A percentile compares a stretch with the other conserved stretches of the same genome.
Conservation (phyloP, 53 echinoderm and acorn worm species). For the Echinometra lucunter region DNA sequence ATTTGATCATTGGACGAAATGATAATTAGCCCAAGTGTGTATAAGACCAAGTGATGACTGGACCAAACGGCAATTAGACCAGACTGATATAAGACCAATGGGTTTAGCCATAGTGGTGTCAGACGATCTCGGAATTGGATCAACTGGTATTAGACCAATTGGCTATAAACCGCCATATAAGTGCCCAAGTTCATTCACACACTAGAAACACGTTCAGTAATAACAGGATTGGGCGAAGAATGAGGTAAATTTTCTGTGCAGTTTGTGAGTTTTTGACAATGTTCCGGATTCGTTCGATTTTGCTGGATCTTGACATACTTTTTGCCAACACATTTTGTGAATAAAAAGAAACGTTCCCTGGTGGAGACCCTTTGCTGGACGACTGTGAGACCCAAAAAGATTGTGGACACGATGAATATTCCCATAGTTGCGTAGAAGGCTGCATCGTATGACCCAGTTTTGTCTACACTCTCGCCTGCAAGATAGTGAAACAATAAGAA, state of each 20-base stretch:
- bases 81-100: no score
- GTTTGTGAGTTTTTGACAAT: background rate
- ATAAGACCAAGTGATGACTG: no score
- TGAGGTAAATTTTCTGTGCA: background rate
- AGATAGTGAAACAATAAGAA: no score
- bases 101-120: no score
- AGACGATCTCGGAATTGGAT: no score
- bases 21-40: no score
- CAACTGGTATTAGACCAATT: no score
- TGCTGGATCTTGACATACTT: background rate
- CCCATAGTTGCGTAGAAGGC: slow-evolving; percentile 34
- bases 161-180: no score
- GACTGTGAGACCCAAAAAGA: background rate
- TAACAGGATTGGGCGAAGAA: background rate
- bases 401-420: background rate
- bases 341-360: slow-evolving; percentile 13
- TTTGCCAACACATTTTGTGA: background rate
- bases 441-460: slow-evolving; percentile 22
- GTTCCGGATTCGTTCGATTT: background rate
- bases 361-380: slow-evolving; percentile 24
- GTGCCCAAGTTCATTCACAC: background rate
- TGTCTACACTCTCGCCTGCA: slow-evolving; percentile 54
- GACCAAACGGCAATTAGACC: no score
- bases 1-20: no score
- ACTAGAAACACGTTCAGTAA: background rate